Percentiles rank a stretch among this genome's conserved stretches.
Conservation (phyloP, 2,113 vertebrate species). For the Arizona elegans region DNA sequence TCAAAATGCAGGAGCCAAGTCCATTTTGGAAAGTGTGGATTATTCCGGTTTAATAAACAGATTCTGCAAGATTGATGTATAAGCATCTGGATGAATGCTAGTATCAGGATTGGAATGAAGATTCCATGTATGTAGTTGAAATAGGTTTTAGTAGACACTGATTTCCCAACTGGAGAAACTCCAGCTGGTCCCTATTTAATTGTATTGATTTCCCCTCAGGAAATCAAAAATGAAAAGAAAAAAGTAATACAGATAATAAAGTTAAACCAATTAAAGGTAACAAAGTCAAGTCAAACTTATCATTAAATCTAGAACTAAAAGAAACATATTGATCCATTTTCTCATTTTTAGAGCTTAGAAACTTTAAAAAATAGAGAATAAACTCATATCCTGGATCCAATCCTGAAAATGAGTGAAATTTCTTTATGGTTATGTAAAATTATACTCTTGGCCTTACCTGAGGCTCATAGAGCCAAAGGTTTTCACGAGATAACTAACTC, state of each 20-base stretch:
- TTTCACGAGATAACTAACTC: neutral
- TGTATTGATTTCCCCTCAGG: neutral
- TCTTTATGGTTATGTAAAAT: neutral
- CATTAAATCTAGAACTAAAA: neutral
- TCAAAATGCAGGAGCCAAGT: constrained; percentile 18
- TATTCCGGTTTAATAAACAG: neutral
- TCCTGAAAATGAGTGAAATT: neutral
- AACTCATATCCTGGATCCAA: neutral
- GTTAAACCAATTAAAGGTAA: neutral
- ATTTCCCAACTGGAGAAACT: neutral
- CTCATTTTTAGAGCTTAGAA: neutral
- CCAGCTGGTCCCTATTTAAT: neutral
- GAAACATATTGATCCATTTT: neutral
- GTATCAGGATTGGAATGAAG: neutral
- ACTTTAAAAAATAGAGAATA: neutral
- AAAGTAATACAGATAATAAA: neutral
- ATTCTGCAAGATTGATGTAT: too few relatives aligned
- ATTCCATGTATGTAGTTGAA: neutral
- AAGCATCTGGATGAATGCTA: neutral
- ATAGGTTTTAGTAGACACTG: neutral
- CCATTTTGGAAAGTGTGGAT: neutral
- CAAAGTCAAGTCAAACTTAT: neutral
- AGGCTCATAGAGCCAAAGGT: neutral
- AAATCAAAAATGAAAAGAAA: neutral
- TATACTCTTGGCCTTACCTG: neutral